Conservation (phyloP, 2,888 invertebrate species). For the Buathra laborator region DNA sequence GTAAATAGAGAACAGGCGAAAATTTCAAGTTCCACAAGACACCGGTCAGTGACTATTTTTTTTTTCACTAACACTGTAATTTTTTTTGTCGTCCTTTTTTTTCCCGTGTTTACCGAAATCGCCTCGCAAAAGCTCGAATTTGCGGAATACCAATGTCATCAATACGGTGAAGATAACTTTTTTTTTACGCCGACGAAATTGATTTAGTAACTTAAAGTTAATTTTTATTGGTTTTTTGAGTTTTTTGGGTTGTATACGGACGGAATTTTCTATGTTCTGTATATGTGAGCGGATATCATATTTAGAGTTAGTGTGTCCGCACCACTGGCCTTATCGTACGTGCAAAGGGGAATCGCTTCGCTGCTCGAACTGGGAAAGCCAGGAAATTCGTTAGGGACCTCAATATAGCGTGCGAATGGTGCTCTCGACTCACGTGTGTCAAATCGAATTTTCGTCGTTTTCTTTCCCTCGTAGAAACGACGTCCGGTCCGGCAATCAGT, state of each 20-base stretch:
- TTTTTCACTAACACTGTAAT: too few relatives aligned
- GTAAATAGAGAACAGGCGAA: background rate
- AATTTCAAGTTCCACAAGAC: background rate
- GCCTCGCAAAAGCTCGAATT: background rate
- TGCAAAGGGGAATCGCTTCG: constrained; percentile 14
- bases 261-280: background rate
- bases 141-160: background rate
- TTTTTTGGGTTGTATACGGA: background rate
- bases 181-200: background rate
- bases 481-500: constrained; percentile 75
- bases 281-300: background rate
- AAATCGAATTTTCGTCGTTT: constrained; percentile 76
- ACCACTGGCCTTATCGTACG: constrained; percentile 27
- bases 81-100: too few relatives aligned
- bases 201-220: constrained; percentile 23
- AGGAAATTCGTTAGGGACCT: constrained; percentile 72
- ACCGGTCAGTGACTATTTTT: too few relatives aligned
- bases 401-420: constrained; percentile 54
- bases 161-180: background rate
- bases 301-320: background rate
- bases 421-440: constrained; percentile 66
- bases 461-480: constrained; percentile 63
- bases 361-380: constrained; percentile 33
- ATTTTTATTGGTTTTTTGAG: background rate
- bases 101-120: too few relatives aligned